Base-by-base conservation (phyloP, 2,888 invertebrate species). In the Andricus curvator region DNA sequence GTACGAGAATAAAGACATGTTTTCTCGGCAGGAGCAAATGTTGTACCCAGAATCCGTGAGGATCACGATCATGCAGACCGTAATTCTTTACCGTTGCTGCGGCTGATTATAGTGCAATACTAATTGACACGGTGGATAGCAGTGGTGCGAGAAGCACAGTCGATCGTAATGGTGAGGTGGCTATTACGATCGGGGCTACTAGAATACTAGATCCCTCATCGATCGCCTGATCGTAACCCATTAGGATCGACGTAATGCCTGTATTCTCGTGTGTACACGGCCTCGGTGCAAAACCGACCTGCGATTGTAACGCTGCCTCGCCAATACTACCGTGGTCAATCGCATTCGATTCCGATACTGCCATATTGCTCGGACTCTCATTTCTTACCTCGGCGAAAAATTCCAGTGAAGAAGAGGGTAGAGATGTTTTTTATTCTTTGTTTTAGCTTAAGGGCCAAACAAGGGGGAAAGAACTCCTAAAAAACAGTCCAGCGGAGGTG, bases 51-150 rank as follows among this genome's bases (percentile, higher is more conserved):
- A 70, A 70, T 70, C 48, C 70, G 70, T 70, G 51, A 70, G 29
- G 65, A 79, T 79, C 79, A 67, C 62, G 78, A 78, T 78, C 78
- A 65, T 65, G 37, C 65, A 44, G 78, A 66, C 41, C 41, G 80
- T 80, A 80, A 78, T 80, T 44, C 78, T 80, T 79, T 81, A 81
- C 81, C 81, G 81, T 81, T 81, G 79, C 79, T n/a, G 9, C 37
- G 76, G 44, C 41, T 77, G 79, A 79, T 79, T 74, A 76, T 66
- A 48, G 81, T 70, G 62, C 56, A 64, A 79, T 68, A 77, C 76
- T 81, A 81, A 79, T 81, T 81, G 80, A 70, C 78, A 66, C 68
- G 60, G 74, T 41, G 62, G 66, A 79, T 77, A 56, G 51, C 51
- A 64, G 37, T 76, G 78, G 76, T 33, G 66, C 67, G 81, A 77